Percentiles rank a stretch among this genome's conserved stretches.
These are phyloP conservation scores for Solenodon paradoxus DNA, from an alignment of 2,113 vertebrate genomes.

Conservation along the genomic window DNA sequence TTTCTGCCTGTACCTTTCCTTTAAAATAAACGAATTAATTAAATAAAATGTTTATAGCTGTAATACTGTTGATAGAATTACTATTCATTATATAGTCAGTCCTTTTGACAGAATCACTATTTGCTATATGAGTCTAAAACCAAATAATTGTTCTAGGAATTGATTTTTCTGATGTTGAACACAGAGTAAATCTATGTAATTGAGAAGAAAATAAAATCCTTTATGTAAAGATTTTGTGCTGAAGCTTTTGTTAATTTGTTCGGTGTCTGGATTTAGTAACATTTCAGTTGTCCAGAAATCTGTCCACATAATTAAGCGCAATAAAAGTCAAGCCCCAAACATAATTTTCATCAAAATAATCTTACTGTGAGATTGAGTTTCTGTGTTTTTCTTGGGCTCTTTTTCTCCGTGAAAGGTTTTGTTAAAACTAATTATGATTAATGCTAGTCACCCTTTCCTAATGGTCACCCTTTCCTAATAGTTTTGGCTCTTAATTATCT, in stretches of 20 bases:
- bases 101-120: not conserved
- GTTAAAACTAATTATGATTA: not conserved
- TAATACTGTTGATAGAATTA: not conserved
- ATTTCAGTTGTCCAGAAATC: not conserved
- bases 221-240: conserved; percentile 18
- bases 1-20: too few relatives aligned
- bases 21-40: too few relatives aligned
- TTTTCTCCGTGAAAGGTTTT: not conserved
- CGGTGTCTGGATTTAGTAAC: not conserved
- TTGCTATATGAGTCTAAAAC: conserved; percentile 18
- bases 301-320: not conserved
- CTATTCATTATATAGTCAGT: not conserved
- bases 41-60: not conserved
- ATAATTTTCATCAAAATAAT: not conserved
- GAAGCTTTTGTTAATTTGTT: conserved; percentile 19
- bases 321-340: not conserved
- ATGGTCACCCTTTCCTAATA: not conserved
- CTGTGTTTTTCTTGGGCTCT: not conserved
- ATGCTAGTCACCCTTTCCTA: not conserved
- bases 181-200: not conserved
- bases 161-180: conserved; percentile 12
- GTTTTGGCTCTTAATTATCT: conserved; percentile 1
- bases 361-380: not conserved
- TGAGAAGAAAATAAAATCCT: conserved; percentile 43
- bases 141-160: conserved; percentile 11